A percentile compares a stretch with the other conserved stretches of the same genome.
phyloP scores from a whole-genome alignment of 2,888 invertebrate genomes.

The Invenusta paracnida region DNA sequence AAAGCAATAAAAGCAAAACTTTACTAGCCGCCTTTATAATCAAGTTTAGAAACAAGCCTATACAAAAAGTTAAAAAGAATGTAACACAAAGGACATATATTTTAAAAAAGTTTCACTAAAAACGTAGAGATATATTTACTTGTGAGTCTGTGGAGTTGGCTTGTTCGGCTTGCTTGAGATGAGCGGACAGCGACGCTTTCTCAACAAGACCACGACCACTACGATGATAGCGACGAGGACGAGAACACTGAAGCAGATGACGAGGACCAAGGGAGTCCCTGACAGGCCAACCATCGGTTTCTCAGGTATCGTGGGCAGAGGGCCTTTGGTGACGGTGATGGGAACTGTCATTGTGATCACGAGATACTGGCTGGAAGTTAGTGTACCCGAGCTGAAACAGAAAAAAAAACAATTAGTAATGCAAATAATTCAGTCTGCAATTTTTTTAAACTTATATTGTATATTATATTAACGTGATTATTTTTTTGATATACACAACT shows the following conservation, averaged over 20 bases:
- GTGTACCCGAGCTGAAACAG: not conserved
- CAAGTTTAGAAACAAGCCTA: too few species aligned
- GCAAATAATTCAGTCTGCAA: too few species aligned
- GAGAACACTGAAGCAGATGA: not conserved
- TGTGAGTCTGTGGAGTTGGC: not conserved
- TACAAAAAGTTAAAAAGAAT: too few species aligned
- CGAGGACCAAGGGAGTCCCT: not conserved
- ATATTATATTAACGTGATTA: too few species aligned
- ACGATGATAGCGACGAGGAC: not conserved
- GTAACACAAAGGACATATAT: too few species aligned
- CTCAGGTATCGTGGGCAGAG: not conserved
- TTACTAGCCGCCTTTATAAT: too few species aligned
- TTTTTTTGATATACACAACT: too few species aligned
- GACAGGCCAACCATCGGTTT: not conserved
- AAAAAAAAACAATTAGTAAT: too few species aligned
- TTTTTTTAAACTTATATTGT: too few species aligned
- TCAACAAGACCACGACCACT: not conserved
- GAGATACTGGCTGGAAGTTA: not conserved
- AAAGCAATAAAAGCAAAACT: too few species aligned
- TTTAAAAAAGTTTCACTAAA: too few species aligned
- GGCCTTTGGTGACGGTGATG: not conserved
- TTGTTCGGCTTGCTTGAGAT: not conserved
- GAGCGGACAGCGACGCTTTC: not conserved
- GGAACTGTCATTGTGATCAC: conserved; percentile 1
- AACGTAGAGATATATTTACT: too few species aligned